Conservation (phyloP, 1,140 invertebrate genomes). For the Drosophila ercepeae region DNA sequence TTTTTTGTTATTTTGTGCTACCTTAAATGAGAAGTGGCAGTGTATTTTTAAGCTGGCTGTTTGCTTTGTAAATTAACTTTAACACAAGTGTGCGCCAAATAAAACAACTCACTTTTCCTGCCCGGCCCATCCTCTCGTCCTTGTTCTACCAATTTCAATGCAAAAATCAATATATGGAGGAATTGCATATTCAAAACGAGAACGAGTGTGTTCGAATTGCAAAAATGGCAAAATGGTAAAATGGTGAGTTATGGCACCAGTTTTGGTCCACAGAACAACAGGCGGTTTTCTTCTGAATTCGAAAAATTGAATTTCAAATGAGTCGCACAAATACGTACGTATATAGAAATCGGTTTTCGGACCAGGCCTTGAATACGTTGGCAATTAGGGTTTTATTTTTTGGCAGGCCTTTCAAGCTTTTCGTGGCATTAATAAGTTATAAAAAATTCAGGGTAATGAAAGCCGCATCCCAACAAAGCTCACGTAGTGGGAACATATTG, state of each 20-base stretch:
- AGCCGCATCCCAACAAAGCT: slow-evolving; percentile 43
- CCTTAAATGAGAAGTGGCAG: slow-evolving; percentile 37
- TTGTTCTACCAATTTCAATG: slow-evolving; percentile 4
- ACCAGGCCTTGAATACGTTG: not conserved
- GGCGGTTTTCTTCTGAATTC: slow-evolving; percentile 45
- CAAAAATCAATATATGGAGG: slow-evolving; percentile 65
- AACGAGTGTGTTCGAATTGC: slow-evolving; percentile 60
- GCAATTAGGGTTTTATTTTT: slow-evolving; percentile 39
- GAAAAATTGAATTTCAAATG: slow-evolving; percentile 70
- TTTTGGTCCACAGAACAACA: slow-evolving; percentile 3
- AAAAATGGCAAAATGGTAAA: slow-evolving; percentile 27
- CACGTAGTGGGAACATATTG: slow-evolving; percentile 58
- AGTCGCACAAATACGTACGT: slow-evolving; percentile 12
- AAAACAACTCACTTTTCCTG: slow-evolving; percentile 28
- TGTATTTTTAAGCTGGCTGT: slow-evolving; percentile 76
- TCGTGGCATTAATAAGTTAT: slow-evolving; percentile 55
- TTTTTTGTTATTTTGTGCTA: slow-evolving; percentile 18
- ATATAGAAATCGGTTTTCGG: slow-evolving; percentile 39
- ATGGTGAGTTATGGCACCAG: slow-evolving; percentile 55
- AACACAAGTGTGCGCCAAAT: slow-evolving; percentile 57
- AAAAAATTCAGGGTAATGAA: slow-evolving; percentile 53
- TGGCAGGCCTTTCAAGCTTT: slow-evolving; percentile 14
- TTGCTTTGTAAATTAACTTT: slow-evolving; percentile 79
- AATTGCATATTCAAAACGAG: slow-evolving; percentile 75
- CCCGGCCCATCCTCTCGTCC: not conserved